Evolutionary conservation across 2,797 vertebrate genomes (phyloP), one percentile per base, ranked within the genome.

Genomic region (Sus cebifrons): DNA sequence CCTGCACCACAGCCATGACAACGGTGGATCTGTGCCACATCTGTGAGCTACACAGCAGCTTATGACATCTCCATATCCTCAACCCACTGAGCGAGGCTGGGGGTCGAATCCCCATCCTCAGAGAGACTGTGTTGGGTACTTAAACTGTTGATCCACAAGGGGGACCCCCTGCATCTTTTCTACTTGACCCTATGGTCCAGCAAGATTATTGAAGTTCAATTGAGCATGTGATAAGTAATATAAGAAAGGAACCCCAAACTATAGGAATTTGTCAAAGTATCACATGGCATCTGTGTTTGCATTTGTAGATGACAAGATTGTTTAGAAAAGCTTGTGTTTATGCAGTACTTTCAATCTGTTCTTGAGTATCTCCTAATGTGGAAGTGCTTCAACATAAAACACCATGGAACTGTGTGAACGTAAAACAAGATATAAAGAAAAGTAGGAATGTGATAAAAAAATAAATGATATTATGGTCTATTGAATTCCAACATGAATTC

Each of bases 261-360:
- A 0, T 0, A 65, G 20, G 29, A 20, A 82, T 89, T 20, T 78
- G 2, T 9, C 25, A 0, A 2, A 27, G n/a, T 4, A 0, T 84
- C 2, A 1, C 4, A 0, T 18, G 52, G 15, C 14, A n/a, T 77
- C 56, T 68, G 1, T 8, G 21, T 14, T 54, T 29, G 3, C 62
- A 6, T 32, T 27, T 54, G 21, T n/a, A 32, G 9, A 62, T 56
- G 60, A 49, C 3, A n/a, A 23, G 10, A 29, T 10, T 58, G 23
- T 16, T 10, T 52, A 54, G 25, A 40, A 20, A 71, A 73, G 16
- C 2, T 16, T 44, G 14, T 21, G 11, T 81, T 75, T 40, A 17
- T 1, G 4, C 25, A 21, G 32, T 9, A 3, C 3, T 44, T 40
- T 68, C 44, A 14, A 7, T 2, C 3, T 75, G 0, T 79, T 64